A percentile compares a stretch with the other conserved stretches of the same genome.
phyloP scores from a whole-genome alignment of 1,140 invertebrate genomes.

The Drosophila teissieri region DNA sequence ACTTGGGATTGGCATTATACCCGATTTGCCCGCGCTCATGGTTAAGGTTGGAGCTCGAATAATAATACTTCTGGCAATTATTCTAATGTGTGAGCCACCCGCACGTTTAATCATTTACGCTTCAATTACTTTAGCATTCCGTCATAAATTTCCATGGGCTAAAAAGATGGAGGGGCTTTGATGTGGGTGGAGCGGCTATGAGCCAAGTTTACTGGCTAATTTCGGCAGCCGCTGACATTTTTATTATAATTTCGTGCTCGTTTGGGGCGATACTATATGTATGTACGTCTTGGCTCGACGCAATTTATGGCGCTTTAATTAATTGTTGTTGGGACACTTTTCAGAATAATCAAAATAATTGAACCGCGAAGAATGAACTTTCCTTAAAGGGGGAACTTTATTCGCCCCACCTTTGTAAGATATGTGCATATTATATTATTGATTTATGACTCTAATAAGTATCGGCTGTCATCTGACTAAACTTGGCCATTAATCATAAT shows the following conservation, averaged over 20 bases:
- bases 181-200: slow-evolving; percentile 27
- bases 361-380: slow-evolving; percentile 35
- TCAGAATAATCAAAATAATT: slow-evolving; percentile 41
- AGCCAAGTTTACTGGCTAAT: slow-evolving; percentile 53
- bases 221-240: slow-evolving; percentile 61
- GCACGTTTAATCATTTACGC: slow-evolving; percentile 63
- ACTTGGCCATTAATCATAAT: slow-evolving; percentile 27
- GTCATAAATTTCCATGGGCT: slow-evolving; percentile 55
- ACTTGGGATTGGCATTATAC: slow-evolving; percentile 5
- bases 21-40: slow-evolving; percentile 28
- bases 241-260: slow-evolving; percentile 72
- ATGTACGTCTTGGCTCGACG: slow-evolving; percentile 32
- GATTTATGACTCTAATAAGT: slow-evolving; percentile 26
- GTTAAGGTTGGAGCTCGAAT: slow-evolving; percentile 62
- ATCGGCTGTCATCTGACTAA: slow-evolving; percentile 20
- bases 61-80: slow-evolving; percentile 67
- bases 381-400: slow-evolving; percentile 10
- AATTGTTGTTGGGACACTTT: slow-evolving; percentile 56
- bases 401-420: slow-evolving; percentile 1
- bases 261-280: slow-evolving; percentile 40
- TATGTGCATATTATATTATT: slow-evolving; percentile 19
- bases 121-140: slow-evolving; percentile 62
- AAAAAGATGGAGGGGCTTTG: neutral
- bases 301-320: slow-evolving; percentile 70
- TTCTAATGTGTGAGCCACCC: slow-evolving; percentile 63